Percentiles rank a stretch among this genome's conserved stretches.
phyloP scores from a whole-genome alignment of 2,113 vertebrate species.

The Bubo blakistoni region DNA sequence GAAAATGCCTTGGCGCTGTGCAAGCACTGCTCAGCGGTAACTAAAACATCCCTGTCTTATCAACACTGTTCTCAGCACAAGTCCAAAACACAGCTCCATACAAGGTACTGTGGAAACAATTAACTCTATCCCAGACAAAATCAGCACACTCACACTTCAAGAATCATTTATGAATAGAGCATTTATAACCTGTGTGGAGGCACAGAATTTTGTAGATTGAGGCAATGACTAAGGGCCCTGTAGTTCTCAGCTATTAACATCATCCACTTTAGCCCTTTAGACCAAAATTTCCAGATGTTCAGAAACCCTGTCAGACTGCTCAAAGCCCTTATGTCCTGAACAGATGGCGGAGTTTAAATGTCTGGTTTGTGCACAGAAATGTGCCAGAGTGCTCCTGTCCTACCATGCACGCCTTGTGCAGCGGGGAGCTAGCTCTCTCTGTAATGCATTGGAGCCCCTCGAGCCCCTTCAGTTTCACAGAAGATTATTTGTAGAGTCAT shows the following conservation, averaged over 20 bases:
- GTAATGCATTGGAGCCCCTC: background rate
- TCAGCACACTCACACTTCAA: background rate
- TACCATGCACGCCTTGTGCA: rapidly evolving
- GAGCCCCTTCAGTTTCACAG: background rate
- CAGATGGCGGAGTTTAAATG: constrained; percentile 19
- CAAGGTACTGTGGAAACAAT: too few relatives aligned
- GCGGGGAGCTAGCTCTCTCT: rapidly evolving
- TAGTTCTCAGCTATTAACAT: background rate
- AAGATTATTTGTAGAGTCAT: background rate
- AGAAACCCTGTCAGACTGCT: background rate
- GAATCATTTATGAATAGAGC: background rate
- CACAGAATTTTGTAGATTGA: background rate
- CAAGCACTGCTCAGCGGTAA: too few relatives aligned
- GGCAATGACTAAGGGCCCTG: background rate
- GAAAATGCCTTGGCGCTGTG: too few relatives aligned
- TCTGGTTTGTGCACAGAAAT: background rate
- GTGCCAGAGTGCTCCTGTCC: background rate
- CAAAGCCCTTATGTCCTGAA: background rate
- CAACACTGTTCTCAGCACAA: too few relatives aligned
- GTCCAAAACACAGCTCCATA: too few relatives aligned
- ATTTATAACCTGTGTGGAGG: background rate
- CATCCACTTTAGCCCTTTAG: background rate
- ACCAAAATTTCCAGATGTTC: constrained; percentile 27
- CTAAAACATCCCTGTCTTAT: too few relatives aligned
- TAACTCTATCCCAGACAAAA: too few relatives aligned